Percentiles rank a stretch among this genome's conserved stretches.
Conservation (phyloP, 2,888 invertebrate species). For the Pseudococcus longispinus region DNA sequence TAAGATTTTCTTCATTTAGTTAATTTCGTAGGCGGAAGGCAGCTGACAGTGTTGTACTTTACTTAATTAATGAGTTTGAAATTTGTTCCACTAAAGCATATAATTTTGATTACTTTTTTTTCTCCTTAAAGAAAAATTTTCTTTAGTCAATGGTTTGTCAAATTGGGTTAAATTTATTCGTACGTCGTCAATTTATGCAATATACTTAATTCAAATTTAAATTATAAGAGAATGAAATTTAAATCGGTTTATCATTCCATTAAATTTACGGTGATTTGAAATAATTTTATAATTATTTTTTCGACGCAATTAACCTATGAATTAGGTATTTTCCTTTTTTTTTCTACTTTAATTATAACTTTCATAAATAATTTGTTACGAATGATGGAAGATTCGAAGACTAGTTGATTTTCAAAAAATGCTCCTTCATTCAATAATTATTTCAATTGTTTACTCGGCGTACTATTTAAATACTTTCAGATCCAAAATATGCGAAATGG, state of each 20-base stretch:
- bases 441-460: not conserved
- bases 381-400: constrained; percentile 4
- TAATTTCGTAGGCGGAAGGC: not conserved
- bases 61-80: constrained; percentile 17
- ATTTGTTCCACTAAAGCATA: not conserved
- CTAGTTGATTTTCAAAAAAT: constrained; percentile 6
- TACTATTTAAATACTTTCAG: not conserved
- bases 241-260: constrained; percentile 22
- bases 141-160: constrained; percentile 14
- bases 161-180: not conserved
- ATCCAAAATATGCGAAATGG: not conserved
- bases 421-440: not conserved
- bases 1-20: constrained; percentile 15
- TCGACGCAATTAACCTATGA: not conserved
- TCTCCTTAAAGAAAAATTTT: not conserved
- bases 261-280: not conserved
- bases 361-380: constrained; percentile 18
- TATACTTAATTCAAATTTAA: not conserved
- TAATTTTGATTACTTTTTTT: not conserved
- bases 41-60: constrained; percentile 13
- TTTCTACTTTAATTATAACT: not conserved
- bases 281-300: not conserved
- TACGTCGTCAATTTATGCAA: constrained; percentile 31
- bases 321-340: not conserved
- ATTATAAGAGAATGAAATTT: not conserved